Evolutionary conservation across 2,113 vertebrate genomes (phyloP).

Genomic region (Probosciger aterrimus): DNA sequence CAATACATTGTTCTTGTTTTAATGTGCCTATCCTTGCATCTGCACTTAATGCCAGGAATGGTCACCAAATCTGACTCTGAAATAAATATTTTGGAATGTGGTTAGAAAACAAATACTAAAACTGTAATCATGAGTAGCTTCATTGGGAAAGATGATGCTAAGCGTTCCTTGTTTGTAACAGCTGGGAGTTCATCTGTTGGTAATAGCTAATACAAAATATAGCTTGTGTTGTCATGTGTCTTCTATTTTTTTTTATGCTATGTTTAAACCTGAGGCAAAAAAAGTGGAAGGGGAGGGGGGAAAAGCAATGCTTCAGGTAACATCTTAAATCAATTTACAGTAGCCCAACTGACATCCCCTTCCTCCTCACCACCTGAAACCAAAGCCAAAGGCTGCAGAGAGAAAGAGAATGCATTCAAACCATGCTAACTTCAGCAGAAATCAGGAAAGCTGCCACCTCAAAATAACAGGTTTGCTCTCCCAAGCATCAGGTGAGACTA

Average conservation of each 20-base stretch:
- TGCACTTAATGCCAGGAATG: neutral
- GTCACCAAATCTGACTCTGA: neutral
- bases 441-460: neutral
- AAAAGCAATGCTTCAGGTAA: neutral
- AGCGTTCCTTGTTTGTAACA: neutral
- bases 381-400: neutral
- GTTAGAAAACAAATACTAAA: neutral
- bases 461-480: neutral
- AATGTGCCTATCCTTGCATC: neutral
- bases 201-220: neutral
- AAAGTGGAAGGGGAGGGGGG: neutral
- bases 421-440: neutral
- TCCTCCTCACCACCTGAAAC: neutral
- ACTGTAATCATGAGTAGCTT: neutral
- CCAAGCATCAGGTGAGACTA: neutral
- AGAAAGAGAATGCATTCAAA: neutral
- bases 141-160: neutral
- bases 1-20: neutral
- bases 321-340: neutral
- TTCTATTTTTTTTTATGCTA: neutral
- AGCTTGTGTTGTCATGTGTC: neutral
- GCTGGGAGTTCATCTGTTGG: neutral
- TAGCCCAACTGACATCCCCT: neutral
- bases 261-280: neutral
- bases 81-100: neutral